Evolutionary conservation across 2,888 invertebrate species (phyloP).

Genomic region (Cheilosia impressa): DNA sequence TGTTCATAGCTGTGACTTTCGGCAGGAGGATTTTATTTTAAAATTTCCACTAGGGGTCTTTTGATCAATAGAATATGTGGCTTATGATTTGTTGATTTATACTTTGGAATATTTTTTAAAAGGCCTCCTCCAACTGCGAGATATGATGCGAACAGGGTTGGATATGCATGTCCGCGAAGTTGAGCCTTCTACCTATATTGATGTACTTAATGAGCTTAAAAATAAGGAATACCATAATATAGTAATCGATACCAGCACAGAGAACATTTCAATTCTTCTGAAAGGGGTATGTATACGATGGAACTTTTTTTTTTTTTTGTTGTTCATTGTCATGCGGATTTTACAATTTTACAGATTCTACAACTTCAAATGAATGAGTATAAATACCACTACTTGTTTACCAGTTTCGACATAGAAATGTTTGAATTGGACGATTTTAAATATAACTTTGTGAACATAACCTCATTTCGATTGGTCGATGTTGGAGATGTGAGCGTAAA

Average conservation of each 20-base stretch:
- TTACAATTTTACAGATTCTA: constrained; percentile 87
- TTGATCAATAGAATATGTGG: no score
- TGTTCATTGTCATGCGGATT: no score
- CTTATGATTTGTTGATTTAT: no score
- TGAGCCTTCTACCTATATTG: constrained; percentile 87
- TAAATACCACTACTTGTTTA: constrained; percentile 92
- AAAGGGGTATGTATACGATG: constrained; percentile 87
- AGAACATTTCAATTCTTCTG: constrained; percentile 89
- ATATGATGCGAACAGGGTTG: constrained; percentile 87
- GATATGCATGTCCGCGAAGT: constrained; percentile 90
- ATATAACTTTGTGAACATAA: constrained; percentile 97
- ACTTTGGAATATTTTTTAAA: not conserved
- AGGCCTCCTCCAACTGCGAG: constrained; percentile 86
- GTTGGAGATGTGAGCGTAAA: constrained; percentile 87
- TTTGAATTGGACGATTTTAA: constrained; percentile 96
- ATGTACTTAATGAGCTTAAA: constrained; percentile 91
- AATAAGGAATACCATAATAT: constrained; percentile 90
- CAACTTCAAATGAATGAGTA: constrained; percentile 93
- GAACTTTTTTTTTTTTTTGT: not conserved
- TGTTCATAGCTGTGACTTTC: no score
- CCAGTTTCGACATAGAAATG: constrained; percentile 91
- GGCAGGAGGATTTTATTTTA: no score
- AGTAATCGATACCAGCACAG: constrained; percentile 90
- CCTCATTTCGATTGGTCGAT: constrained; percentile 94
- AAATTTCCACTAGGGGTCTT: no score